Evolutionary conservation across 2,888 invertebrate species (phyloP), one percentile per base, ranked within the genome.

Genomic region (Cosmia trapezina): DNA sequence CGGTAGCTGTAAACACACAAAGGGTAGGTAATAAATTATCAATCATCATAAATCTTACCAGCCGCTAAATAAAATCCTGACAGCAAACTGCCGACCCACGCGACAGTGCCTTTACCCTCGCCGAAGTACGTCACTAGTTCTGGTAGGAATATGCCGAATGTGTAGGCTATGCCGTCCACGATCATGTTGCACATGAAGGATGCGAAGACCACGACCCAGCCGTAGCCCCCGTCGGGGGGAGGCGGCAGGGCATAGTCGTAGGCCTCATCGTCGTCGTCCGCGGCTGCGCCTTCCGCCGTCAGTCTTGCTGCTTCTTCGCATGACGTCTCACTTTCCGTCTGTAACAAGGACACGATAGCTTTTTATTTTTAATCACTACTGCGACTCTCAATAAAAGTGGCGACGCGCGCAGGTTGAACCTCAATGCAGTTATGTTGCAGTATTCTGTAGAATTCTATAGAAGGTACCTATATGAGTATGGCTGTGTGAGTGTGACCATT

Each of bases 141-240:
- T 45, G 97, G 97, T 62, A 99, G 97, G 96, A 99, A 98, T 90
- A 99, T 98, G 69, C 99, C 99, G 94, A 99, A 99, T 11, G 99
- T 99, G 95, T 99, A 99, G n/a, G 99, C 98, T 81, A 99, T 99
- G 87, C 99, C 99, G 94, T 99, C 99, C 73, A 99, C 99, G 87
- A 99, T 98, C 96, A 99, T 97, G 97, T 99, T 99, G 95, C 99
- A 99, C 97, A 99, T 97, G 95, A 99, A 99, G 60, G 99, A 99
- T 69, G 99, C 99, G 89, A 98, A 97, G 70, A 99, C 99, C 91
- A 99, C 98, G 90, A 99, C 96, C 98, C 98, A 98, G 76, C 98
- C 98, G 95, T 98, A 99, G 66, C 99, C 99, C 83, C 98, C 98
- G 93, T 98, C 98, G 54, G 98, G 98, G 68, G 98, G 98, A 70